Base-by-base conservation (phyloP, 2,888 invertebrate species). In the Mycalesis mineus region DNA sequence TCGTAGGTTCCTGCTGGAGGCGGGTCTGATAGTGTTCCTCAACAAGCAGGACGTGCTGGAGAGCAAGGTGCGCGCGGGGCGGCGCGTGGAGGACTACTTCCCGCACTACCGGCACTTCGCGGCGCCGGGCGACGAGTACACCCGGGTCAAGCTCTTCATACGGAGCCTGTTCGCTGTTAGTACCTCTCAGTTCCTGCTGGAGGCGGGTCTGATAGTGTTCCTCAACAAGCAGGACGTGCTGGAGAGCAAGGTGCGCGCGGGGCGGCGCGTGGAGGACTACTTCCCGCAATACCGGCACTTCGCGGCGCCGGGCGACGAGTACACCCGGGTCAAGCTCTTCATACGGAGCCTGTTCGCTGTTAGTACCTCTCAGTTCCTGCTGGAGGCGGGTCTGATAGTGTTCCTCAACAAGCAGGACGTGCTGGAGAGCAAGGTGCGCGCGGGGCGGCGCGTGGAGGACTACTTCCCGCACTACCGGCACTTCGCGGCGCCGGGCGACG, bases 391-490 rank as follows among this genome's bases (percentile, higher is more conserved):
- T 2, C 84, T 96, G 40, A 95, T 96, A 50, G 92, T 96, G 7
- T 96, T 96, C 78, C 88, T 96, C 37, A 96, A 96, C 78, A 96
- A 96, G 75, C 95, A 95, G 72, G 96, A 96, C 74, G 82, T 95
- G 2, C 84, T 96, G 52, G 91, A 93, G 65, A 89, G 91, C 48
- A 96, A 96, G 80, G 91, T 96, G 49, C 80, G 91, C n/a, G 90
- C 91, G 51, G 95, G 94, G 13, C 90, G 91, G 62, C 88, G 85
- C 55, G 91, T 95, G 52, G 92, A 85, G 0, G 84, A 91, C 0
- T 92, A 93, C 78, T 95, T 95, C 81, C 93, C 94, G 0, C 91
- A 93, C 58, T 95, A 92, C 70, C 70, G 80, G 3, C 67, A 85
- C n/a, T 95, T 90, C 70, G 73, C 80, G 8, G 80, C 87, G 0